Conservation (phyloP, 2,797 vertebrate genomes). For the Heteromormyrus szaboi region DNA sequence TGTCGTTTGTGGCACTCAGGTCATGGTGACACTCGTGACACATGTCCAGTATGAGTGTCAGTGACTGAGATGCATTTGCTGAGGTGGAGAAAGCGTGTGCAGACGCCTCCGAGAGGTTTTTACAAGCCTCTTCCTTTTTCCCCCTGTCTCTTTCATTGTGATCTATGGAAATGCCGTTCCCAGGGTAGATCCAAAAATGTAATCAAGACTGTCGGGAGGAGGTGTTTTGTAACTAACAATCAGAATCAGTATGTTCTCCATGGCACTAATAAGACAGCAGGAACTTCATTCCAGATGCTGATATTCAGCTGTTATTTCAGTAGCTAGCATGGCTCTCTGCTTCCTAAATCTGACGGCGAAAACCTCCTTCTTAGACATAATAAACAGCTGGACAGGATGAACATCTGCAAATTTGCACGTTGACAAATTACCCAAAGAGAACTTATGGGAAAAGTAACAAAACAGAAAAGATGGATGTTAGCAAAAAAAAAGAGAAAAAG, state of each 20-base stretch:
- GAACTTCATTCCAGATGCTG: conserved; percentile 1
- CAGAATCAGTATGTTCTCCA: background rate
- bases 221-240: conserved; percentile 9
- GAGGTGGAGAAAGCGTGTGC: background rate
- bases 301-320: background rate
- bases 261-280: conserved; percentile 1
- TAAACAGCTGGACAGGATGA: conserved; percentile 4
- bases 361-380: background rate
- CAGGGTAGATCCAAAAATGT: background rate
- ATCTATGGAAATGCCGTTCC: background rate
- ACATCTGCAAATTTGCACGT: background rate
- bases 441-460: background rate
- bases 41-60: background rate
- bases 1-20: background rate
- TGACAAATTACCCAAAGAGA: background rate
- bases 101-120: background rate
- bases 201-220: background rate
- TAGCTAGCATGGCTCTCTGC: background rate
- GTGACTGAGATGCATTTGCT: background rate
- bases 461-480: background rate
- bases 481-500: background rate
- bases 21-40: background rate
- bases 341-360: background rate
- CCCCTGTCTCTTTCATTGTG: background rate
- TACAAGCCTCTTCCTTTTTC: background rate